Conservation (phyloP, 2,113 vertebrate species). For the Ceratotherium simum region DNA sequence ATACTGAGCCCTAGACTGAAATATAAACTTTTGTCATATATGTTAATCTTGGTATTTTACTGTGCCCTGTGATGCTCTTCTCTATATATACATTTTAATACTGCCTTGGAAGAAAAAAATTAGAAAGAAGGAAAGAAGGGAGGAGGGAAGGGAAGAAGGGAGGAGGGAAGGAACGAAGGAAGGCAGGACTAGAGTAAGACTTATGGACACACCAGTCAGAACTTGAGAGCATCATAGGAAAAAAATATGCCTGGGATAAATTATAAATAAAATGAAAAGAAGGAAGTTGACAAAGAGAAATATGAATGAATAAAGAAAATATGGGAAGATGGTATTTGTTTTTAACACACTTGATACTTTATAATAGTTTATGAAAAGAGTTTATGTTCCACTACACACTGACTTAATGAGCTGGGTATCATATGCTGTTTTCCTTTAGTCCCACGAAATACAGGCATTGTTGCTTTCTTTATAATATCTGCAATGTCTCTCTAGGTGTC, state of each 20-base stretch:
- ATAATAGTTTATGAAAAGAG: background rate
- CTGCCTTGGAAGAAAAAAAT: background rate
- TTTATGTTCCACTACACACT: background rate
- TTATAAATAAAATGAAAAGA: background rate
- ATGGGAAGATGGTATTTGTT: background rate
- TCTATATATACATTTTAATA: background rate
- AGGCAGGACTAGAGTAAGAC: background rate
- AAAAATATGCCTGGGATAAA: background rate
- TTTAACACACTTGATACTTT: background rate
- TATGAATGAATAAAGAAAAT: background rate
- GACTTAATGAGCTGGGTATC: background rate
- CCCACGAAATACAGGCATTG: background rate
- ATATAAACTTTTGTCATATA: background rate
- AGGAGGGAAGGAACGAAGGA: accelerated
- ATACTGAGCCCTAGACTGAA: background rate
- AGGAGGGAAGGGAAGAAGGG: accelerated
- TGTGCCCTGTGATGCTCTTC: background rate
- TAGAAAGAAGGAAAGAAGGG: background rate
- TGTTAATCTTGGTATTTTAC: background rate
- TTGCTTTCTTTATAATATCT: background rate
- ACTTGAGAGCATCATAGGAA: background rate
- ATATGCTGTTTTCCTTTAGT: background rate
- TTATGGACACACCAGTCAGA: background rate
- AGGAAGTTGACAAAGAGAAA: background rate
- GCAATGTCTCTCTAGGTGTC: background rate